A percentile compares a stretch with the other conserved stretches of the same genome.
These are phyloP conservation scores for Ditula angustiorana DNA, from an alignment of 2,888 invertebrate genomes.

Conservation along the genomic window DNA sequence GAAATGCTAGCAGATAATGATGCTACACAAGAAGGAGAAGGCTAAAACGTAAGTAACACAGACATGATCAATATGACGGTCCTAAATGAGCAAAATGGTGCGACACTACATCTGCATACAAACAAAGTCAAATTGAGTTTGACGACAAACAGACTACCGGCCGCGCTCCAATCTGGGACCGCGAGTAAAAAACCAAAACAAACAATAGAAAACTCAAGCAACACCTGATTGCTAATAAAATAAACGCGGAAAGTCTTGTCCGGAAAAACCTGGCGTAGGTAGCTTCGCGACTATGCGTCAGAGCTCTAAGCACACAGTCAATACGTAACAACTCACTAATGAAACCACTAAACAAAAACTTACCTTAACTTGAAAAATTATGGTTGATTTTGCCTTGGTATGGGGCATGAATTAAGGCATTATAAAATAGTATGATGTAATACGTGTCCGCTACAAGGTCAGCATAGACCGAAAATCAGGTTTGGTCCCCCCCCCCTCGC, in stretches of 20 bases:
- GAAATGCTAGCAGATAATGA: too few species aligned
- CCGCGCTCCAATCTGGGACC: conserved; percentile 9
- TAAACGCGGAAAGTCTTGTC: conserved; percentile 74
- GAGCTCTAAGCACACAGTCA: conserved; percentile 47
- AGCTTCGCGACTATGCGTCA: conserved; percentile 67
- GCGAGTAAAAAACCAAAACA: conserved; percentile 43
- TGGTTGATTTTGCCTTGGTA: conserved; percentile 43
- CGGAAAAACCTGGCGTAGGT: conserved; percentile 80
- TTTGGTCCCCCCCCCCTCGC: conserved; percentile 62
- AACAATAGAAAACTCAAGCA: conserved; percentile 50
- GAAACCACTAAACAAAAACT: conserved; percentile 37
- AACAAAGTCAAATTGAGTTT: conserved; percentile 22
- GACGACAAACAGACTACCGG: conserved; percentile 21
- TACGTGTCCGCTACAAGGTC: conserved; percentile 80
- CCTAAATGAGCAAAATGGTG: too few species aligned
- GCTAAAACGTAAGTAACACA: too few species aligned
- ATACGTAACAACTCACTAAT: conserved; percentile 47
- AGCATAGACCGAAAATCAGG: conserved; percentile 84
- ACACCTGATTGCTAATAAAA: conserved; percentile 52
- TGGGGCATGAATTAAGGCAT: conserved; percentile 64
- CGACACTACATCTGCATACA: too few species aligned
- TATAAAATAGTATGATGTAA: conserved; percentile 78
- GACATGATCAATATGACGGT: too few species aligned
- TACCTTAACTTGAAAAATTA: conserved; percentile 33
- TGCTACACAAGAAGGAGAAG: too few species aligned